Base-by-base conservation (phyloP, 2,888 invertebrate genomes). In the Pachymerium ferrugineum region DNA sequence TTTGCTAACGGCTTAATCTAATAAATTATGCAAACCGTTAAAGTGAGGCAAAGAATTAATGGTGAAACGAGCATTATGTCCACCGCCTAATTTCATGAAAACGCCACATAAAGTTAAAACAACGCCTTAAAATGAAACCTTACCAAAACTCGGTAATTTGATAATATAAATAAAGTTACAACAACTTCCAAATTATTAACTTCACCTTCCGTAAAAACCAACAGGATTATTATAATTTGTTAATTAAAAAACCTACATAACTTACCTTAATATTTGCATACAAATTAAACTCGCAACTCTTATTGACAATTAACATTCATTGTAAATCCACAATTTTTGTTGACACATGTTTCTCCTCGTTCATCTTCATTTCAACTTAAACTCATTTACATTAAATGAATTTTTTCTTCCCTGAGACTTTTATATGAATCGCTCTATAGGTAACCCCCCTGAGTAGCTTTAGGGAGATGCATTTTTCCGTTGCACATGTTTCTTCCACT, bases 211-310 rank as follows among this genome's bases (percentile, higher is more conserved):
- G n/a, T n/a, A n/a, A 25, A 62, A 62, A 12, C 62, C 62, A 5
- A 4, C 28, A 62, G 2, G n/a, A 62, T 62, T 62, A 62, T 14
- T 28, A 62, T 62, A 62, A 25, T 62, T 62, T 62, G 62, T 28
- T 62, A 62, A 62, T 62, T n/a, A 62, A 28, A 25, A 62, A 62
- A n/a, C 25, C 62, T 62, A 62, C 62, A 28, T 28, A 12, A 62
- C 28, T 12, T 62, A 12, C 28, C 62, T 6, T 25, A 38, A 62
- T 28, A 62, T 62, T 62, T 25, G 12, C 62, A 62, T 12, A 62
- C 14, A 62, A 62, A 62, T 62, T 62, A 62, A 28, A 54, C 47
- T 54, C 47, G 10, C 47, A 54, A 54, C 19, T n/a, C n/a, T 12
- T 47, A 14, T 47, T 19, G 8, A 10, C 47, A 14, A 14, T 10